Evolutionary conservation across 2,113 vertebrate genomes (phyloP), one percentile per base, ranked within the genome.

Genomic region (Megaptera novaeangliae): DNA sequence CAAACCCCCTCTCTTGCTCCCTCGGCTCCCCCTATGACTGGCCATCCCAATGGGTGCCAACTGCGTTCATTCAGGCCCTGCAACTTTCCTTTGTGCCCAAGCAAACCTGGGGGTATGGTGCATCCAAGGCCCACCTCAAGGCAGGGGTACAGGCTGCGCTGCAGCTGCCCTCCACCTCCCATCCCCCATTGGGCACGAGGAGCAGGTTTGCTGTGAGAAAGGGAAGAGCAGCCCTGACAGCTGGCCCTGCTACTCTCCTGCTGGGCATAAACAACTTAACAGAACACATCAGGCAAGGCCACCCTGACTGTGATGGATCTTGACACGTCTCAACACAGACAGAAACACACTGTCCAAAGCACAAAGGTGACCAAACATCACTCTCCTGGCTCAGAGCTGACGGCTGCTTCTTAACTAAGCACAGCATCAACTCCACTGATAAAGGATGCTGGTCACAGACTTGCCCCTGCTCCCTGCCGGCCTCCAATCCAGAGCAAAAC

Each of bases 241-340:
- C 9, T 8, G 8, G 68, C 39, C 29, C 72, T 31, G 27, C 69
- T 3, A 5, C 4, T 25, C 52, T 29, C 66, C n/a, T 8, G 52
- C 8, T 6, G 13, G 21, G 57, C 12, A 46, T 0, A 25, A 41
- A 29, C 55, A 49, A 39, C 1, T 20, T n/a, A 34, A 57, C 0
- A 36, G n/a, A 29, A 82, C 9, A 13, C 36, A 46, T 0, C 9
- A 36, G 36, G 7, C 20, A n/a, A 44, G 15, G 39, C 31, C 84
- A 13, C 44, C 12, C 14, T 0, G 46, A 41, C 12, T 3, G 2
- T 0, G 0, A 29, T 20, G n/a, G 23, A 57, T 20, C 0, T 1
- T 52, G 20, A 71, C 0, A 4, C 0, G 11, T 41, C 69, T 84
- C 25, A 39, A 71, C 14, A 49, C 13, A 59, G 52, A 87, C 41